Base-by-base conservation (phyloP, 53 echinoderm and acorn worm genomes). In the Holothuria scabra region DNA sequence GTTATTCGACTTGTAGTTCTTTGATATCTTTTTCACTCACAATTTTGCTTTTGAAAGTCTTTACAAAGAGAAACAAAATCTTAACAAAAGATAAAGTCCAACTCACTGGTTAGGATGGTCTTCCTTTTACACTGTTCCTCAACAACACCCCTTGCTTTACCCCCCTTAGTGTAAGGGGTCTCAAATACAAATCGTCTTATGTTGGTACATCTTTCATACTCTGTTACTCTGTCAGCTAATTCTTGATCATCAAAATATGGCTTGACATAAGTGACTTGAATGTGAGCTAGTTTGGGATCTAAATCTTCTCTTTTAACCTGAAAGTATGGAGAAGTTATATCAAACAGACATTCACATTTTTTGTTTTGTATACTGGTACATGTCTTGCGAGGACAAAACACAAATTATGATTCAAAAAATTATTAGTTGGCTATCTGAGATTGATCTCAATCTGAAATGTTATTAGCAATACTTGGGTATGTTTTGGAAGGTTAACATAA, bases 71-170 rank as follows among this genome's bases (percentile, higher is more conserved):
- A 19, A 28, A 12, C 1, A 12, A 24, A 64, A 1, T 2, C 65
- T 3, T 28, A 21, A 13, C 8, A 29, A 20, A 64, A n/a, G 4
- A 12, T 11, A 24, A 64, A 52, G 52, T 14, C 14, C 8, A 3
- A 79, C 94, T 92, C 85, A 97, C 97, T 97, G 62, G 97, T 94
- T 11, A 97, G 85, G 56, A 97, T 92, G n/a, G 97, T 97, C 75
- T 93, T 94, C 46, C 90, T 90, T 89, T 89, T 94, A 74, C 63
- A 97, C 79, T 97, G 97, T 56, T 97, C 94, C 62, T 97, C 97
- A 28, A 94, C 92, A 6, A 82, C 81, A 19, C 89, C 90, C 44
- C 90, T 90, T 5, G 97, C 92, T 55, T 92, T 94, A 31, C 94
- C 94, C 22, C 85, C 81, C 56, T 90, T 86, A 32, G 97, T 97